Conservation (phyloP, 2,113 vertebrate genomes). For the Suncus etruscus region DNA sequence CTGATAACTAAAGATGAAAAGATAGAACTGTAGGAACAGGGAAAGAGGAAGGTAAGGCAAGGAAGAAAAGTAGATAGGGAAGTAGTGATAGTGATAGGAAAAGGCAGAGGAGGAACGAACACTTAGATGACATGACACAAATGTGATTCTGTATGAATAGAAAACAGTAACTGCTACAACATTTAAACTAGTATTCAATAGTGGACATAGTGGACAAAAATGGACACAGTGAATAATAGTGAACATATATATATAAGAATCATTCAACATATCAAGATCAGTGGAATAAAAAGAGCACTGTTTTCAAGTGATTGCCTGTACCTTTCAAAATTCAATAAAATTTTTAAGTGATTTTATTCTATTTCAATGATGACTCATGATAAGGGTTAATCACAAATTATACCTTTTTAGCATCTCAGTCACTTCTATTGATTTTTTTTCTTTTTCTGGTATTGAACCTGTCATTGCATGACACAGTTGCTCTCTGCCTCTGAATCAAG, state of each 20-base stretch:
- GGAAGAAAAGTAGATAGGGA: not conserved
- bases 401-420: not conserved
- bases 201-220: conserved; percentile 13
- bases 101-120: not conserved
- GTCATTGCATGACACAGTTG: conserved; percentile 19
- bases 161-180: not conserved
- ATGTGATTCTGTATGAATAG: not conserved
- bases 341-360: conserved; percentile 68
- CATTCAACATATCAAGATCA: conserved; percentile 9
- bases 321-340: conserved; percentile 58
- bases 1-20: not conserved
- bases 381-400: conserved; percentile 61
- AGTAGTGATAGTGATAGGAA: not conserved
- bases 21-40: not conserved
- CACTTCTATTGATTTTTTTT: conserved; percentile 52
- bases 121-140: not conserved
- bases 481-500: conserved; percentile 53
- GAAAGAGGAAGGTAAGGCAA: not conserved
- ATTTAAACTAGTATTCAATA: conserved; percentile 1
- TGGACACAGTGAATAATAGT: too few species aligned
- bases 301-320: not conserved
- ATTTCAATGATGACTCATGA: conserved; percentile 37
- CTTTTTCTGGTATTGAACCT: conserved; percentile 62
- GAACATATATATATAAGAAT: not conserved
- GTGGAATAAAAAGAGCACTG: conserved; percentile 50